Conservation (phyloP, 2,888 invertebrate genomes). For the Aspidiotus rigidus region DNA sequence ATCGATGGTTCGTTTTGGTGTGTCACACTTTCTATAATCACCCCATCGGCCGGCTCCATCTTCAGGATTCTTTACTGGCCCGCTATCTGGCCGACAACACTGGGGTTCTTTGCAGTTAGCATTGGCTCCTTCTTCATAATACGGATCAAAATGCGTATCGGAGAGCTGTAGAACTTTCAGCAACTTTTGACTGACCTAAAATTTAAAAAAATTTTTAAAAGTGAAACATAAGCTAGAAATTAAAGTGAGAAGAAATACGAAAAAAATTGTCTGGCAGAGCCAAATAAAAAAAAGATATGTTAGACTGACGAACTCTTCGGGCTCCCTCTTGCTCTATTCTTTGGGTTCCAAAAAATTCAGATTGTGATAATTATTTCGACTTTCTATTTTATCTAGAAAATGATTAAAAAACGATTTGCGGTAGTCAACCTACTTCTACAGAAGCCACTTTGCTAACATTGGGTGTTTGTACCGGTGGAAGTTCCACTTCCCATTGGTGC, state of each 20-base stretch:
- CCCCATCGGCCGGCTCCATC: constrained; percentile 91
- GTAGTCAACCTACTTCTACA: constrained; percentile 47
- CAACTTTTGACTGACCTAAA: constrained; percentile 54
- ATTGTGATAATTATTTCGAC: too few relatives aligned
- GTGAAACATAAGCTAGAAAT: too few relatives aligned
- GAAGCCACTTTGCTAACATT: constrained; percentile 5
- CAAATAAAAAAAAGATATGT: background rate
- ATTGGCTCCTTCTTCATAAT: constrained; percentile 81
- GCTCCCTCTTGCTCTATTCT: too few relatives aligned
- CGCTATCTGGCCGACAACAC: constrained; percentile 83
- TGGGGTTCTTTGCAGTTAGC: constrained; percentile 90
- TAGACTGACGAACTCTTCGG: too few relatives aligned
- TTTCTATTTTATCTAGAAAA: too few relatives aligned
- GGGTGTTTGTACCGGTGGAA: constrained; percentile 82
- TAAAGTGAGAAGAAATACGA: too few relatives aligned
- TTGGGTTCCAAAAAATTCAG: too few relatives aligned
- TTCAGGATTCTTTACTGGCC: constrained; percentile 61
- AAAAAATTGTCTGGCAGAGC: background rate
- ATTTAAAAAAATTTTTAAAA: too few relatives aligned
- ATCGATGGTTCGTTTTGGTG: constrained; percentile 83
- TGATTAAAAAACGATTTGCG: background rate
- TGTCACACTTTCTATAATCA: constrained; percentile 89
- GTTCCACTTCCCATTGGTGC: constrained; percentile 82
- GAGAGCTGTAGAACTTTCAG: constrained; percentile 90
- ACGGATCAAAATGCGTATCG: constrained; percentile 91